A percentile compares a stretch with the other conserved stretches of the same genome.
phyloP scores from a whole-genome alignment of 2,888 invertebrate genomes.

The Phorcus lineatus region DNA sequence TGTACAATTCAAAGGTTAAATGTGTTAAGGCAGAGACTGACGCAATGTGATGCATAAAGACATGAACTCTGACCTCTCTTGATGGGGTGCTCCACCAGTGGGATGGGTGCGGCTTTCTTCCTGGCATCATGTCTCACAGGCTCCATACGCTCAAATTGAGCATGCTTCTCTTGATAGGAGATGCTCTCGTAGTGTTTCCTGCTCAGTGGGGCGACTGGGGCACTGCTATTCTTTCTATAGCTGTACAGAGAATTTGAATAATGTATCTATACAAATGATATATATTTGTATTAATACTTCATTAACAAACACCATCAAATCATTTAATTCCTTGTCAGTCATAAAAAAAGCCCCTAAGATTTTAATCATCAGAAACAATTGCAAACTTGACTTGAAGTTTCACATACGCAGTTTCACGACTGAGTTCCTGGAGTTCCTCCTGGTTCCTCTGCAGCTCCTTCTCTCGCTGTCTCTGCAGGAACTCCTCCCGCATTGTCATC shows the following conservation, averaged over 20 bases:
- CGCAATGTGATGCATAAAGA: too few relatives aligned
- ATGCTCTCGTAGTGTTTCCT: constrained; percentile 1
- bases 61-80: background rate
- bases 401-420: constrained; percentile 26
- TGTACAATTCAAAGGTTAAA: too few relatives aligned
- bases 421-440: constrained; percentile 34
- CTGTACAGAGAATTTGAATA: too few relatives aligned
- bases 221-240: background rate
- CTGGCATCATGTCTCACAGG: background rate
- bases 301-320: too few relatives aligned
- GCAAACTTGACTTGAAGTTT: background rate
- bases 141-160: background rate
- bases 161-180: background rate
- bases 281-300: too few relatives aligned
- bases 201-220: background rate
- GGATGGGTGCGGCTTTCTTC: background rate
- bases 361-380: too few relatives aligned
- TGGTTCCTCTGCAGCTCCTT: constrained; percentile 43
- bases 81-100: background rate
- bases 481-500: constrained; percentile 33
- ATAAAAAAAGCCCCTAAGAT: too few relatives aligned
- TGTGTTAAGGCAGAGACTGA: too few relatives aligned
- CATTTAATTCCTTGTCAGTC: too few relatives aligned
- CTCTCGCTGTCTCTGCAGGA: constrained; percentile 41
- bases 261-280: too few relatives aligned